A percentile compares a stretch with the other conserved stretches of the same genome.
Evolutionary conservation across 2,888 invertebrate genomes (phyloP).

Genomic region (Nudaria mundana): DNA sequence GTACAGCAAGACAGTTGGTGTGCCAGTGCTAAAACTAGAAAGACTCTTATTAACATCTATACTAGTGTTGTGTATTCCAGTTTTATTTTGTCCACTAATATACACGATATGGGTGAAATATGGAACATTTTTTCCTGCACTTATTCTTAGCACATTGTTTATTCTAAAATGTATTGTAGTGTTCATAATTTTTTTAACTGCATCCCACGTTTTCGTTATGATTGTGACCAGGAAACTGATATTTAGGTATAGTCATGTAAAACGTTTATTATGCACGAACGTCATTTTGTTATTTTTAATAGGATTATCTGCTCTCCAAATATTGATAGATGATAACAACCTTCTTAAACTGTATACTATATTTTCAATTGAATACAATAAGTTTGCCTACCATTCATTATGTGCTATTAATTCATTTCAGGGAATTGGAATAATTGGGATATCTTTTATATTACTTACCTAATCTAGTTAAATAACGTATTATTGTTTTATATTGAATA

Average conservation of each 20-base stretch:
- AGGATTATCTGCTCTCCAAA: background rate
- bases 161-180: conserved; percentile 3
- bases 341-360: conserved; percentile 5
- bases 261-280: background rate
- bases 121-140: background rate
- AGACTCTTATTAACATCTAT: background rate
- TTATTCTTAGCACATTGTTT: background rate
- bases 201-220: background rate
- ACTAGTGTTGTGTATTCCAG: background rate
- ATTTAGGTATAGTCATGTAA: background rate
- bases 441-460: too few relatives aligned
- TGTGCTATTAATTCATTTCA: conserved; percentile 5
- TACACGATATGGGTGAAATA: conserved; percentile 1
- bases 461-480: too few relatives aligned
- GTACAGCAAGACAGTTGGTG: background rate
- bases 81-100: background rate
- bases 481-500: too few relatives aligned
- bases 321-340: conserved; percentile 4
- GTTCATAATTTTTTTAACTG: background rate
- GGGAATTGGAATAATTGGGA: conserved; percentile 2
- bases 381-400: background rate
- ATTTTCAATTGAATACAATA: conserved; percentile 1
- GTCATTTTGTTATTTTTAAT: background rate
- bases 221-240: conserved; percentile 1
- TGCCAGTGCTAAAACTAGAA: background rate